Evolutionary conservation across 2,888 invertebrate species (phyloP), one percentile per base, ranked within the genome.

Genomic region (Branchipolynoe longqiensis): DNA sequence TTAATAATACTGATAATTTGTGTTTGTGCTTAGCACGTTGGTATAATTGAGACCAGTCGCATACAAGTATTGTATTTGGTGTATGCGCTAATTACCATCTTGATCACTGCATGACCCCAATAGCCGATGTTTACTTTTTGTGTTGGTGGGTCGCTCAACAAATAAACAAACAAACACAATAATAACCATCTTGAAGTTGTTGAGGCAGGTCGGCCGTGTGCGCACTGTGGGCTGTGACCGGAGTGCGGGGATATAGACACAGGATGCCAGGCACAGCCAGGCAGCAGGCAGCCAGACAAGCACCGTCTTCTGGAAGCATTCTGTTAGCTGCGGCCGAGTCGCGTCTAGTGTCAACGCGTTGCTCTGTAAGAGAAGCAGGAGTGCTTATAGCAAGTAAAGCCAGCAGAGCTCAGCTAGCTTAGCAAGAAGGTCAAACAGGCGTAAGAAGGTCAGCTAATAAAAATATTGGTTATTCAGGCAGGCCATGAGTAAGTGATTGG

Each of bases 281-380:
- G 69, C 87, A 56, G 84, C 84, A 0, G 88, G 82, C 33, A 87
- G 12, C 87, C 88, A 88, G 6, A 85, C 56, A 28, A 89, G 82
- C 62, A 83, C 84, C 28, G 87, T 84, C 64, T 86, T 84, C 83
- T 89, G 88, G 73, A 89, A 88, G 62, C 88, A 89, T 22, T 41
- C 62, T 3, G 86, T 85, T 54, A 88, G 58, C 84, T 87, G 88
- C 8, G 88, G 88, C 31, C 25, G 40, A 2, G 14, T 56, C 25
- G 88, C 82, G 84, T 87, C 40, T 22, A 88, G 14, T 4, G 87
- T 81, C 40, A 86, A 48, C 2, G 12, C 22, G 38, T 78, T 36
- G 56, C 82, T 83, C 85, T 86, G 82, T 22, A 56, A 83, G 74
- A 22, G 48, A 3, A 12, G 25, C 48, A 84, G 6, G 6, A 69